phyloP scores from a whole-genome alignment of 1,140 invertebrate genomes.

The Phthorimaea operculella region DNA sequence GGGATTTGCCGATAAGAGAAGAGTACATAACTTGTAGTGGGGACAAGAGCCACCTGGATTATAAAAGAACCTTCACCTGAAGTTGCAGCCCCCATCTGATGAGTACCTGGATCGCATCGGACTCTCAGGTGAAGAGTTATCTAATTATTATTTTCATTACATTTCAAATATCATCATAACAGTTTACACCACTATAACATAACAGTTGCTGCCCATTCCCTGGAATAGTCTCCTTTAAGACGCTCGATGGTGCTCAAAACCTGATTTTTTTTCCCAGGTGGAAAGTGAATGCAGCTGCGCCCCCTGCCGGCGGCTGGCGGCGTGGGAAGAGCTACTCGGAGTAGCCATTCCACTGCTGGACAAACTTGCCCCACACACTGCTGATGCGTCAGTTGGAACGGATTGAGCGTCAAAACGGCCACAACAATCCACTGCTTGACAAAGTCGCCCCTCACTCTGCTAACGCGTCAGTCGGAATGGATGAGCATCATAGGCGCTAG shows the following conservation, averaged over 20 bases:
- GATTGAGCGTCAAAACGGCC: conserved; percentile 28
- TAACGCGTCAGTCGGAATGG: conserved; percentile 50
- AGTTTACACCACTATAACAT: no score
- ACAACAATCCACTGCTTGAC: no score
- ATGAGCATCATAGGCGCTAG: no score
- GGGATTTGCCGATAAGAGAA: conserved; percentile 16
- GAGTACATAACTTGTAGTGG: no score
- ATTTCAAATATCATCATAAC: no score
- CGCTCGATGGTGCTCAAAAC: no score
- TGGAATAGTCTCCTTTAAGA: no score
- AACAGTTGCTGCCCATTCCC: no score
- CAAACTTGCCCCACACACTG: conserved; percentile 32
- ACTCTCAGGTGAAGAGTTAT: conserved; percentile 37
- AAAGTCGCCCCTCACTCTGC: conserved; percentile 33
- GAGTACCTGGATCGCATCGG: conserved; percentile 25
- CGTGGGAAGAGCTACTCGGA: conserved; percentile 45
- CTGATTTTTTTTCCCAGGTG: not conserved
- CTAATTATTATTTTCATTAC: no score
- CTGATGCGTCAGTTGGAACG: conserved; percentile 50
- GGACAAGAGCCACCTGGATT: no score
- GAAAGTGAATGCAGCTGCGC: conserved; percentile 39
- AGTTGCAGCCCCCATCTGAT: conserved; percentile 10
- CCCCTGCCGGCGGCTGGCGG: conserved; percentile 37
- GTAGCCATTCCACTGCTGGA: conserved; percentile 50
- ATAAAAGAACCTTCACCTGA: conserved; percentile 25